phyloP scores from a whole-genome alignment of 2,113 vertebrate genomes.

The Cynocephalus volans region DNA sequence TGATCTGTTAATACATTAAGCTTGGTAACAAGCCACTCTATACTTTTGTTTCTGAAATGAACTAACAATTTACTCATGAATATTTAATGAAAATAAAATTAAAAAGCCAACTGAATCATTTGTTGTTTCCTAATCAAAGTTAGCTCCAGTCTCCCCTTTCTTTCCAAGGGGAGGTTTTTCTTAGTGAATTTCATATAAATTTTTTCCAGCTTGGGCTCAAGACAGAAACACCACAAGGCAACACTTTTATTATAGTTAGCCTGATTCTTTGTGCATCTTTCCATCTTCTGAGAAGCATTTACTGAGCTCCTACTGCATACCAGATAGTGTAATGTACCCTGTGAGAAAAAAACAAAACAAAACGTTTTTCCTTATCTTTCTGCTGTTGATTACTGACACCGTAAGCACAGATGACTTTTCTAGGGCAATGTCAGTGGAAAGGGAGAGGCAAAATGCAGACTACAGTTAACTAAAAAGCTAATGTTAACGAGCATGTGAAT shows the following conservation, averaged over 20 bases:
- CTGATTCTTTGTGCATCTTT: background rate
- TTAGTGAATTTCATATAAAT: conserved; percentile 15
- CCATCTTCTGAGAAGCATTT: conserved; percentile 5
- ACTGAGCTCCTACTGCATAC: background rate
- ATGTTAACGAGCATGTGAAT: background rate
- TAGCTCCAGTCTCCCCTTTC: background rate
- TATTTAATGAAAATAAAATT: conserved; percentile 60
- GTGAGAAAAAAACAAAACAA: background rate
- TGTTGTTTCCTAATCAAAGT: conserved; percentile 30
- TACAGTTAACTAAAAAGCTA: background rate
- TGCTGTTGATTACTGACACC: background rate
- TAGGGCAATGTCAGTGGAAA: background rate
- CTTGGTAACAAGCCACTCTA: background rate
- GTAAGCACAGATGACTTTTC: background rate
- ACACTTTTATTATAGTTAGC: background rate
- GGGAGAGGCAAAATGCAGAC: background rate
- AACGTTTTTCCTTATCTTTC: background rate
- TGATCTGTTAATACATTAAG: background rate
- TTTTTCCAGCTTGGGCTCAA: background rate
- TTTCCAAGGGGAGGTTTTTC: background rate
- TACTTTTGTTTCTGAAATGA: conserved; percentile 51
- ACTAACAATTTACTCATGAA: conserved; percentile 54
- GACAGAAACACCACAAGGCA: background rate
- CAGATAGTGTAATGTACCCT: background rate
- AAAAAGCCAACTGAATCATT: conserved; percentile 41